phyloP scores from a whole-genome alignment of 1,140 invertebrate genomes.

The Calosoma granatense region DNA sequence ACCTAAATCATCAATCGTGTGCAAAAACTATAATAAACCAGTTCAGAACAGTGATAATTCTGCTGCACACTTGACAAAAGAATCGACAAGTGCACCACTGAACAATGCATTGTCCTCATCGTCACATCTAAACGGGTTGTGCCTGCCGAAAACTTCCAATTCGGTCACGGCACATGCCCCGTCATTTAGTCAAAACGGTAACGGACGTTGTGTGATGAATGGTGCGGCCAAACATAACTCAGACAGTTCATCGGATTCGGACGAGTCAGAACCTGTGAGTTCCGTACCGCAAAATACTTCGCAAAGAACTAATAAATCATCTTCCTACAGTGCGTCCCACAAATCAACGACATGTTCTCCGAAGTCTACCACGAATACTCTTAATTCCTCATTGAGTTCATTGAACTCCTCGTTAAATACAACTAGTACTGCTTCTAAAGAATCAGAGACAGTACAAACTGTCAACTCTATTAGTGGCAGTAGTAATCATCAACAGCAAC shows the following conservation, averaged over 20 bases:
- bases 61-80: too few species aligned
- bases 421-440: neutral
- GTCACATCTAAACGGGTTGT: conserved; percentile 34
- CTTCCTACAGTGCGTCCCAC: neutral
- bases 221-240: neutral
- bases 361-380: neutral
- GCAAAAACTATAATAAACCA: conserved; percentile 30
- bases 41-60: too few species aligned
- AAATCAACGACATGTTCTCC: neutral
- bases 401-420: neutral
- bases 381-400: neutral
- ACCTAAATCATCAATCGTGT: conserved; percentile 24
- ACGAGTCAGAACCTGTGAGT: neutral
- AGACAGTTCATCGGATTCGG: conserved; percentile 1
- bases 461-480: too few species aligned
- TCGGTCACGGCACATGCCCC: conserved; percentile 3
- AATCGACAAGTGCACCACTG: conserved; percentile 23
- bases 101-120: conserved; percentile 27
- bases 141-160: conserved; percentile 18
- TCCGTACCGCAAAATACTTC: neutral
- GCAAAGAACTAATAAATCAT: neutral
- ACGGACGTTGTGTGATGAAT: neutral
- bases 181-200: conserved; percentile 3
- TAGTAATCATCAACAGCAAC: too few species aligned
- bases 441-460: neutral